Percentiles rank a stretch among this genome's conserved stretches.
phyloP scores from a whole-genome alignment of 2,888 invertebrate species.

The Lochmaea capreae region DNA sequence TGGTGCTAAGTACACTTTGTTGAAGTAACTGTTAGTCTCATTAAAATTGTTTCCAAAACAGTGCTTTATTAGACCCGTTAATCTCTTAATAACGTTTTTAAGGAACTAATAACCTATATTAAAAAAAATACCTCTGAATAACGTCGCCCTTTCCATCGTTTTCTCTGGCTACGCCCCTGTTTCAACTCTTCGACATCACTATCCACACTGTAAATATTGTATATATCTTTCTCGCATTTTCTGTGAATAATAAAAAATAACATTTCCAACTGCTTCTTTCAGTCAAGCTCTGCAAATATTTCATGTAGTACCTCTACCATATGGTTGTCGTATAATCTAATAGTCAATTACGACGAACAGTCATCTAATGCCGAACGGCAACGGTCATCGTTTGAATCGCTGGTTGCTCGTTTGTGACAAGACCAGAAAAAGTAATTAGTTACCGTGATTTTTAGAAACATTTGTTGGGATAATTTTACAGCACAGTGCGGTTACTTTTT shows the following conservation, averaged over 20 bases:
- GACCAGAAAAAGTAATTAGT: conserved; percentile 22
- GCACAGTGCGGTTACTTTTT: conserved; percentile 1
- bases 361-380: conserved; percentile 18
- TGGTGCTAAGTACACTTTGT: too few species aligned
- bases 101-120: too few species aligned
- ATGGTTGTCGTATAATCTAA: conserved; percentile 21
- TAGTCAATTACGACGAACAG: conserved; percentile 21
- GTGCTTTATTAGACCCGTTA: too few species aligned
- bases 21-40: too few species aligned
- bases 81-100: too few species aligned
- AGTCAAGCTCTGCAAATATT: conserved; percentile 24
- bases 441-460: conserved; percentile 25
- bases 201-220: too few species aligned
- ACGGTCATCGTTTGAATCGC: conserved; percentile 16
- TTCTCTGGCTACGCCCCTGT: too few species aligned
- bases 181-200: too few species aligned
- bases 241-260: background rate
- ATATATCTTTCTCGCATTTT: too few species aligned
- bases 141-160: too few species aligned
- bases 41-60: too few species aligned
- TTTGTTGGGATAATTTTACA: conserved; percentile 8
- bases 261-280: background rate
- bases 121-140: too few species aligned
- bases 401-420: conserved; percentile 6
- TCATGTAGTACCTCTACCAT: conserved; percentile 13